Evolutionary conservation across 2,797 vertebrate species (phyloP).

Genomic region (Oreortyx pictus): DNA sequence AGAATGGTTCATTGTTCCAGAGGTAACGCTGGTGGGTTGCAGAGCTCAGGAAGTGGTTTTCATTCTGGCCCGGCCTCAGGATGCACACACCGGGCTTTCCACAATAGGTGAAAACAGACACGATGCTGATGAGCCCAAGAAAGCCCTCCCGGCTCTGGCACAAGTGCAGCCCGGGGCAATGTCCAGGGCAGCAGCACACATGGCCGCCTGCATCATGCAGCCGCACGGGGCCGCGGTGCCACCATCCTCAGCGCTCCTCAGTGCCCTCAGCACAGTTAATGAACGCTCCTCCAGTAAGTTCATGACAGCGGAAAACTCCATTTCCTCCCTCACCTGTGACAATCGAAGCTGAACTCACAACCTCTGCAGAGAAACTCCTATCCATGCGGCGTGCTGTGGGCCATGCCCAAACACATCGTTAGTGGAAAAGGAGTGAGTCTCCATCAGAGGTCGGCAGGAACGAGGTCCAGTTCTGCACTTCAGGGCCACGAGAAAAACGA

Average conservation of each 20-base stretch:
- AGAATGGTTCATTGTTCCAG: neutral
- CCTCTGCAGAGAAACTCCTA: fast-evolving
- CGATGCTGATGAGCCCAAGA: neutral
- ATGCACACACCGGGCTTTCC: fast-evolving
- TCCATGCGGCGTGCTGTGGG: fast-evolving
- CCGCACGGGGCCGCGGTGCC: neutral
- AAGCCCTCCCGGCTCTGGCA: neutral
- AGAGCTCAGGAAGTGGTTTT: neutral
- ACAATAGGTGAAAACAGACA: neutral
- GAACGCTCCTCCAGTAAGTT: neutral
- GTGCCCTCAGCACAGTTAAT: neutral
- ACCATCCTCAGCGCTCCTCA: neutral
- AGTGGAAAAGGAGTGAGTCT: neutral
- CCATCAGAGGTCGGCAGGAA: neutral
- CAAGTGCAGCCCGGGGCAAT: fast-evolving
- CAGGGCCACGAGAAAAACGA: fast-evolving
- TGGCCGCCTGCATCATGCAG: neutral
- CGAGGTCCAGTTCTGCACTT: neutral
- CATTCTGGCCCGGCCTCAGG: neutral
- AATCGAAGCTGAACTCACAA: neutral
- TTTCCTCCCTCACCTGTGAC: fast-evolving
- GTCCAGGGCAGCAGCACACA: neutral
- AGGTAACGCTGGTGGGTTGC: fast-evolving
- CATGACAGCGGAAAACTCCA: neutral
- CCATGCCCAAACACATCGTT: neutral